Evolutionary conservation across 2,888 invertebrate genomes (phyloP).

Genomic region (Acrobasis consociella): DNA sequence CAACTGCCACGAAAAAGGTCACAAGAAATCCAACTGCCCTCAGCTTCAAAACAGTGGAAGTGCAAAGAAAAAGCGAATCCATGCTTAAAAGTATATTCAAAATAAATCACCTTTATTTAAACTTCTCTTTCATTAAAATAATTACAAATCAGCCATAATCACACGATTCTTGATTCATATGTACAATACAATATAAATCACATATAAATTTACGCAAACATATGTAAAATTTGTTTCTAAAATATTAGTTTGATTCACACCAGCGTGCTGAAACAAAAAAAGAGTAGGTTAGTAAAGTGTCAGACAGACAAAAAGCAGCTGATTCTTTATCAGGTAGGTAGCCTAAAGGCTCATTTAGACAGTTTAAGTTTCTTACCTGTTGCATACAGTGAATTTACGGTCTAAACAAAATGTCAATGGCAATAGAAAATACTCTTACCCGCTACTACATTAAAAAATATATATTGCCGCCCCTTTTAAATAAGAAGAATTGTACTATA

Average conservation of each 20-base stretch:
- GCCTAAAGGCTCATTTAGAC: no score
- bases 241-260: background rate
- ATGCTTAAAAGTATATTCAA: conserved; percentile 49
- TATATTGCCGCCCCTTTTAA: no score
- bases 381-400: no score
- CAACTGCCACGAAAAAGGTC: conserved; percentile 80
- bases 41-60: conserved; percentile 46
- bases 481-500: no score
- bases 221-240: conserved; percentile 14
- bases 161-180: conserved; percentile 35
- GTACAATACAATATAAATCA: conserved; percentile 19
- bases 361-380: no score
- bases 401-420: no score
- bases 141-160: conserved; percentile 38
- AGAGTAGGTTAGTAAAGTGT: no score
- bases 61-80: conserved; percentile 61
- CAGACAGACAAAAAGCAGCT: no score
- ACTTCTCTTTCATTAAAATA: conserved; percentile 38
- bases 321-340: no score
- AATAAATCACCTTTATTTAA: conserved; percentile 46
- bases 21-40: conserved; percentile 81
- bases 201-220: conserved; percentile 21
- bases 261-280: conserved; percentile 11
- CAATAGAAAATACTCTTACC: no score
- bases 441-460: no score